Conservation (phyloP, 2,113 vertebrate genomes). For the Neolamprologus falcicula region DNA sequence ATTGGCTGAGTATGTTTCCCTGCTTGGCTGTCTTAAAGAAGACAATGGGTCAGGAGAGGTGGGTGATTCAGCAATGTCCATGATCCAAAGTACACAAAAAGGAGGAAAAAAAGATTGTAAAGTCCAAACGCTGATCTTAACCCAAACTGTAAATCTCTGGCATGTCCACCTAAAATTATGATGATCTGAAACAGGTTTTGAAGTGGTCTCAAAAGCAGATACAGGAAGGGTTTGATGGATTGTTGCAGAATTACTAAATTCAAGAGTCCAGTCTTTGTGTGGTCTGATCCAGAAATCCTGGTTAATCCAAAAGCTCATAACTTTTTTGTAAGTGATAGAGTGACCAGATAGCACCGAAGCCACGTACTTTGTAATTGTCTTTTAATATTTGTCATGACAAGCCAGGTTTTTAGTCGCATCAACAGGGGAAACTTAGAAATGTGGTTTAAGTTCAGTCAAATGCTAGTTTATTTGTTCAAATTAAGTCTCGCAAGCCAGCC, state of each 20-base stretch:
- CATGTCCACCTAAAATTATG: neutral
- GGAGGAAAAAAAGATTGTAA: rapidly evolving
- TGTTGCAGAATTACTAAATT: rapidly evolving
- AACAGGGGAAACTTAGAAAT: neutral
- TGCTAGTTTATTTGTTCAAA: neutral
- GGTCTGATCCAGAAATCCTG: neutral
- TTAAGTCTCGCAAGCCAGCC: neutral
- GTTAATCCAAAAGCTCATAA: neutral
- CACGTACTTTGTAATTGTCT: neutral
- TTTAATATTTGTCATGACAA: neutral
- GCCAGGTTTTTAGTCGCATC: neutral
- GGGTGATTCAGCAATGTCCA: neutral
- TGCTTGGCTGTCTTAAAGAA: neutral
- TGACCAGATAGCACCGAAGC: rapidly evolving
- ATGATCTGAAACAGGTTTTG: neutral
- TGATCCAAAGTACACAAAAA: neutral
- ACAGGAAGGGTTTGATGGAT: neutral
- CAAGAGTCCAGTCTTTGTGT: neutral
- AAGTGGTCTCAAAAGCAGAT: neutral
- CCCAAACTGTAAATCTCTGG: neutral
- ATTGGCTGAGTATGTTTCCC: neutral
- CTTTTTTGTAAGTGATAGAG: neutral
- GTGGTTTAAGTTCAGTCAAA: neutral
- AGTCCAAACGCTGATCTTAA: neutral
- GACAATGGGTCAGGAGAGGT: neutral